phyloP scores from a whole-genome alignment of 2,797 vertebrate genomes.

The Gymnothorax reevesii region DNA sequence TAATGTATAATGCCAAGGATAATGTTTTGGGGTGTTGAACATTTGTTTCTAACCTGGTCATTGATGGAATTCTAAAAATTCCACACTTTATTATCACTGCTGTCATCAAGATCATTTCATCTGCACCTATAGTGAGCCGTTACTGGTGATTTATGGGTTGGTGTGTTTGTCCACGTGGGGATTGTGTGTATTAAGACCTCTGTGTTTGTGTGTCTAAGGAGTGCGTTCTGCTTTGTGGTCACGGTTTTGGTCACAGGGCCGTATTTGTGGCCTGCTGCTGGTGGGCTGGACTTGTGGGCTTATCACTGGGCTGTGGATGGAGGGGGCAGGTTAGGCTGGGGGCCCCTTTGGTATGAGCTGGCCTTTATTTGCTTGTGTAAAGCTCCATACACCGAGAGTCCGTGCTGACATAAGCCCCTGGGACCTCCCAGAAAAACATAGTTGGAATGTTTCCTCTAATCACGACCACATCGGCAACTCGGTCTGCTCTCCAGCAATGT shows the following conservation, averaged over 20 bases:
- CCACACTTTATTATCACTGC: too few species aligned
- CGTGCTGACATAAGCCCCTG: conserved; percentile 19
- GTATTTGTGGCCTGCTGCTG: not conserved
- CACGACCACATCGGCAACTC: conserved; percentile 64
- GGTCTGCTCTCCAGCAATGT: conserved; percentile 32
- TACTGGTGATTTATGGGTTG: not conserved
- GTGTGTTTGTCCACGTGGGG: too few species aligned
- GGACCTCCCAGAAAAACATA: conserved; percentile 25
- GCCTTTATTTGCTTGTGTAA: conserved; percentile 38
- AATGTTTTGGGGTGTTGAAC: too few species aligned
- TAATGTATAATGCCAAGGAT: too few species aligned
- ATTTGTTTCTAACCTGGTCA: too few species aligned
- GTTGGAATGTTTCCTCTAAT: conserved; percentile 52
- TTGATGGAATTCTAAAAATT: too few species aligned
- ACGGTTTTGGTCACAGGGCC: not conserved
- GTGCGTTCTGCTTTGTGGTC: not conserved
- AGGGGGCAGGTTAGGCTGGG: not conserved
- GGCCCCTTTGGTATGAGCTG: not conserved
- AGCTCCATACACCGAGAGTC: not conserved
- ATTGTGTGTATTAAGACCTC: too few species aligned
- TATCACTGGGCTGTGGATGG: too few species aligned
- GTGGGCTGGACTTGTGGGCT: not conserved
- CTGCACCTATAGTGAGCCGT: not conserved
- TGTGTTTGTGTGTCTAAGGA: not conserved
- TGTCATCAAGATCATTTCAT: too few species aligned